phyloP scores from a whole-genome alignment of 2,797 vertebrate genomes.

The Esox lucius region DNA sequence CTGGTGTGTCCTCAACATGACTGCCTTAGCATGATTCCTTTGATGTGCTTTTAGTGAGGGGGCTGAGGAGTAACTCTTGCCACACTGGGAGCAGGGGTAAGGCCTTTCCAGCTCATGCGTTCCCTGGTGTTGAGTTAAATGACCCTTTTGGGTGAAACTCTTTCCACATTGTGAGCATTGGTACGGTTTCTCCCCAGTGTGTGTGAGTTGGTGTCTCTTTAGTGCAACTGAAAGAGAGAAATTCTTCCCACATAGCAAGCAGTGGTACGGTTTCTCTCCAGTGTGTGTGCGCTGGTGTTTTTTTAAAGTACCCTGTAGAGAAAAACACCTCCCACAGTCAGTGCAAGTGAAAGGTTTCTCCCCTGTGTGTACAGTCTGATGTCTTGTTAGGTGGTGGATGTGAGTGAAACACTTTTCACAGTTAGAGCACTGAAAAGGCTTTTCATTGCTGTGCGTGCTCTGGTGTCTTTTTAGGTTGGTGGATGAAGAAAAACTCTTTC shows the following conservation, averaged over 20 bases:
- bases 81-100: constrained; percentile 3
- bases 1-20: background rate
- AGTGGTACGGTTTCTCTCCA: constrained; percentile 2
- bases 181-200: background rate
- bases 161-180: background rate
- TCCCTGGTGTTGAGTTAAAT: constrained; percentile 4
- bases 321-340: constrained; percentile 2
- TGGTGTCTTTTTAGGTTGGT: constrained; percentile 6
- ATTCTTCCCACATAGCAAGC: constrained; percentile 1
- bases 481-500: background rate
- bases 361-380: background rate
- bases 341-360: constrained; percentile 1
- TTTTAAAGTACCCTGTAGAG: background rate
- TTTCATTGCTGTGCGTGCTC: background rate
- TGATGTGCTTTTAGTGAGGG: background rate
- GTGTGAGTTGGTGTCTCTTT: constrained; percentile 1
- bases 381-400: background rate
- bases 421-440: background rate
- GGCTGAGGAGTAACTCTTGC: constrained; percentile 7
- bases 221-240: background rate
- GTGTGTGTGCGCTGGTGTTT: background rate
- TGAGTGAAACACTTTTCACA: constrained; percentile 4
- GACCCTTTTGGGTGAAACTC: constrained; percentile 8
- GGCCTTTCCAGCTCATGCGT: background rate
- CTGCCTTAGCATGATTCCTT: background rate